Conservation (phyloP, 2,888 invertebrate species). For the Acheta domesticus region DNA sequence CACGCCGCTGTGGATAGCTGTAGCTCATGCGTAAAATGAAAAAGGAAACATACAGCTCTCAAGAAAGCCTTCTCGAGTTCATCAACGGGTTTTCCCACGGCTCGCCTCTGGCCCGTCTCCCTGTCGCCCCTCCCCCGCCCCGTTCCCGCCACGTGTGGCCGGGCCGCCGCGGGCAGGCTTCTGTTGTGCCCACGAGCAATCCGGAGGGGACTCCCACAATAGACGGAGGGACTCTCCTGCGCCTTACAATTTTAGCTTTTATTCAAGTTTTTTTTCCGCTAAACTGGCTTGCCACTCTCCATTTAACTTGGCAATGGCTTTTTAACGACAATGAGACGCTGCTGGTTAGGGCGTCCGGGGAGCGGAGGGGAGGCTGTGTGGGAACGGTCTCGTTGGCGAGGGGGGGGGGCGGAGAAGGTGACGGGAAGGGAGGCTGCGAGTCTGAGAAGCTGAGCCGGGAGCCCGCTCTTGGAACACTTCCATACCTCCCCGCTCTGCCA, state of each 20-base stretch:
- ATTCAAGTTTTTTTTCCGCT: not conserved
- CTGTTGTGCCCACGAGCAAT: too few relatives aligned
- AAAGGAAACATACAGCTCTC: too few relatives aligned
- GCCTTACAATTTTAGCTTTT: not conserved
- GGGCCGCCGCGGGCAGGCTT: too few relatives aligned
- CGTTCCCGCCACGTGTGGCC: too few relatives aligned
- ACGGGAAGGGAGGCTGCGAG: not conserved
- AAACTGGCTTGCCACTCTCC: constrained; percentile 18
- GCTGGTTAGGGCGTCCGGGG: not conserved
- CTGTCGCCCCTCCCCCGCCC: too few relatives aligned
- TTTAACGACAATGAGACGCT: constrained; percentile 7
- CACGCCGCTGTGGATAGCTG: too few relatives aligned
- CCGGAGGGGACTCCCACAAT: too few relatives aligned
- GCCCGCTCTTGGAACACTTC: not conserved
- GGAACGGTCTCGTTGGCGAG: not conserved
- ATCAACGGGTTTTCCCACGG: too few relatives aligned
- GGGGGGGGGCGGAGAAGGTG: not conserved
- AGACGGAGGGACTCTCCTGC: not conserved
- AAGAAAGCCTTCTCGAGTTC: too few relatives aligned
- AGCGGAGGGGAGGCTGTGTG: not conserved
- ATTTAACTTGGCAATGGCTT: constrained; percentile 18
- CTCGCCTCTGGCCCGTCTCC: too few relatives aligned
- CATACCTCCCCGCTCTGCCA: not conserved
- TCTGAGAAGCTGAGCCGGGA: not conserved
- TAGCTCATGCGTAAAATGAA: too few relatives aligned